These are phyloP conservation scores for Bemisia tabaci DNA, from an alignment of 1,140 invertebrate species.

Conservation along the genomic window DNA sequence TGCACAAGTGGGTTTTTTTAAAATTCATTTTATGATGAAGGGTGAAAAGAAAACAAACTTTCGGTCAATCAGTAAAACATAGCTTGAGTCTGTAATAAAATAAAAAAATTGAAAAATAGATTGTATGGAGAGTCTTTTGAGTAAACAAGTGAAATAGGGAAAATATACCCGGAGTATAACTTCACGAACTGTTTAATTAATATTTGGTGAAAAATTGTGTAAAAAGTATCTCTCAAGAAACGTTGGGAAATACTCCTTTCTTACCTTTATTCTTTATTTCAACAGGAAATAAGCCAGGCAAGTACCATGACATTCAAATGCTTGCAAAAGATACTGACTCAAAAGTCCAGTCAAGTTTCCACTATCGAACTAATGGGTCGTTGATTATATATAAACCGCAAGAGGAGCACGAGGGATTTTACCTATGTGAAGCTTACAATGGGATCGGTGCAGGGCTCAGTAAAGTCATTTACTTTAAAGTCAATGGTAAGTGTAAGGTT, in stretches of 20 bases:
- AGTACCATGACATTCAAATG: constrained; percentile 20
- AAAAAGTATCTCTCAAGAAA: too few species aligned
- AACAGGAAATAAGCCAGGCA: constrained; percentile 19
- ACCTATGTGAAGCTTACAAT: constrained; percentile 72
- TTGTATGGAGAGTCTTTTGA: too few species aligned
- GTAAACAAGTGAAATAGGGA: not conserved
- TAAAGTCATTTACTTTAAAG: constrained; percentile 57
- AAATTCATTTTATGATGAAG: too few species aligned
- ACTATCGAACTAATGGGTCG: constrained; percentile 42
- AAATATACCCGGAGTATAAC: not conserved
- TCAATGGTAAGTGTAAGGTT: constrained; percentile 66
- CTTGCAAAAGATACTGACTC: constrained; percentile 1
- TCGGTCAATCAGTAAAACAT: too few species aligned
- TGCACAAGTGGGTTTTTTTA: too few species aligned
- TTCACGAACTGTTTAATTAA: not conserved
- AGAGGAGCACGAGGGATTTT: constrained; percentile 60
- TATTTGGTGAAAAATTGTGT: too few species aligned
- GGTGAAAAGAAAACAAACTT: too few species aligned
- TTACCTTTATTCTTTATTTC: not conserved
- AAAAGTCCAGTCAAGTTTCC: constrained; percentile 12
- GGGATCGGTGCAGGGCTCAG: constrained; percentile 60
- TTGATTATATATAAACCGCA: constrained; percentile 51
- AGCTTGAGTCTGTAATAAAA: too few species aligned
- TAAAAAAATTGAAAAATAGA: too few species aligned
- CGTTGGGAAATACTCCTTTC: too few species aligned